Percentiles rank a stretch among this genome's conserved stretches.
These are phyloP conservation scores for Hylyphantes graminicola DNA, from an alignment of 1,140 invertebrate species.

Conservation along the genomic window DNA sequence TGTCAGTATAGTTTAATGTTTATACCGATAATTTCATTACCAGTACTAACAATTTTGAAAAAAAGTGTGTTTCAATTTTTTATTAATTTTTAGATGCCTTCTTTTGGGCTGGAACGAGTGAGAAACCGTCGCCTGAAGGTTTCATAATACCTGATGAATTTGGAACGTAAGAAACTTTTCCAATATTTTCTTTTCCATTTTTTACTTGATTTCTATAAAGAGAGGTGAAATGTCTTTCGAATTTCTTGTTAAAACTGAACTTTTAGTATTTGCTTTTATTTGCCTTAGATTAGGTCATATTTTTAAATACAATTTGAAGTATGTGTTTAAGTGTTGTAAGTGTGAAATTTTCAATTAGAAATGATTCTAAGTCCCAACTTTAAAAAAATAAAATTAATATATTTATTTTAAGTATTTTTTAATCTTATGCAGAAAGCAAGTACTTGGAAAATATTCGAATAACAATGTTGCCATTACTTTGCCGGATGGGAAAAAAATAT, in stretches of 20 bases:
- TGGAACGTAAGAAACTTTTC: constrained; percentile 69
- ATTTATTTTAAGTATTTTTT: constrained; percentile 57
- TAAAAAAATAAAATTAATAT: background rate
- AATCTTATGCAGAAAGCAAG: constrained; percentile 63
- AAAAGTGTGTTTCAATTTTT: background rate
- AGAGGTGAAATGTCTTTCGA: too few relatives aligned
- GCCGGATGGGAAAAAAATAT: constrained; percentile 82
- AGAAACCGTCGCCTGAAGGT: constrained; percentile 79
- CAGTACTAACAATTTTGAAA: too few relatives aligned
- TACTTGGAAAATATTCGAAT: constrained; percentile 79
- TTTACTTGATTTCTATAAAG: background rate
- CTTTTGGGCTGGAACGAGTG: constrained; percentile 87
- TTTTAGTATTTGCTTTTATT: background rate
- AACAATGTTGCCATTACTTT: constrained; percentile 88
- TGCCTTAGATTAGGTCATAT: background rate
- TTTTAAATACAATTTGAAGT: too few relatives aligned
- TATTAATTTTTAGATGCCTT: constrained; percentile 75
- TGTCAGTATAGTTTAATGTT: too few relatives aligned
- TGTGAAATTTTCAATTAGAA: too few relatives aligned
- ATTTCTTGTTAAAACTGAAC: too few relatives aligned
- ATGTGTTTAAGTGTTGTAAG: too few relatives aligned
- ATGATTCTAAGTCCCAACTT: background rate
- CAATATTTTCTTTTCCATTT: background rate
- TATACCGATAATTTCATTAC: too few relatives aligned
- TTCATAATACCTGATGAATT: constrained; percentile 76